These are phyloP conservation scores for Mareca strepera DNA, from an alignment of 2,797 vertebrate species.

Conservation along the genomic window DNA sequence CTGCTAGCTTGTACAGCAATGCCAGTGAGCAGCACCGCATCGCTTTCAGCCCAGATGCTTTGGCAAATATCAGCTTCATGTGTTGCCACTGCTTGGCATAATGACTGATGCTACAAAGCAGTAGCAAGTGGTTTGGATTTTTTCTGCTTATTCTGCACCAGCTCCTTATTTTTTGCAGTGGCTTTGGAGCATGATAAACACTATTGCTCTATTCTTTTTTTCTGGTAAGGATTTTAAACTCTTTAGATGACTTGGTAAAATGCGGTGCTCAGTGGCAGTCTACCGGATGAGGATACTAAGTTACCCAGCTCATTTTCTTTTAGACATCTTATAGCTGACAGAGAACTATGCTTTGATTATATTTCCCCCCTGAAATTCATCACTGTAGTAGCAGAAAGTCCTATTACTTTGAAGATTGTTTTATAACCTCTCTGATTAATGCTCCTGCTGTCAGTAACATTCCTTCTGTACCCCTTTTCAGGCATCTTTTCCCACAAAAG, in stretches of 20 bases:
- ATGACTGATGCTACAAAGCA: conserved; percentile 27
- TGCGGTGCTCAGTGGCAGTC: background rate
- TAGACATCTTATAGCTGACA: background rate
- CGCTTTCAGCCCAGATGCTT: conserved; percentile 53
- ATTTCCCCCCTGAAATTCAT: background rate
- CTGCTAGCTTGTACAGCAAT: background rate
- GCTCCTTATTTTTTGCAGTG: background rate
- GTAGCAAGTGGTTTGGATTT: conserved; percentile 41
- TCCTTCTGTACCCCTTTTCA: background rate
- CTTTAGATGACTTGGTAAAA: background rate
- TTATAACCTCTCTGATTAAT: background rate
- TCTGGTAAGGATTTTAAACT: background rate
- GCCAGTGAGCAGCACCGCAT: background rate
- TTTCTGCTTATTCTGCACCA: conserved; percentile 1
- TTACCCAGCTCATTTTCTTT: background rate
- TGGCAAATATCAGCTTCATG: conserved; percentile 39
- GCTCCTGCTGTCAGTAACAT: background rate
- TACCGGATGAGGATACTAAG: background rate
- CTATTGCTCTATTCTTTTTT: background rate
- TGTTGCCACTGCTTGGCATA: conserved; percentile 50
- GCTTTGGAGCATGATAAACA: background rate
- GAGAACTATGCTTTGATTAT: background rate
- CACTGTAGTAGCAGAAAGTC: background rate
- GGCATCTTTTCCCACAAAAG: background rate
- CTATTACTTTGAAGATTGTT: background rate